Percentiles rank a stretch among this genome's conserved stretches.
Conservation (phyloP, 37 sponge, comb jelly and placozoan genomes). For the Eunapius fragilis region DNA sequence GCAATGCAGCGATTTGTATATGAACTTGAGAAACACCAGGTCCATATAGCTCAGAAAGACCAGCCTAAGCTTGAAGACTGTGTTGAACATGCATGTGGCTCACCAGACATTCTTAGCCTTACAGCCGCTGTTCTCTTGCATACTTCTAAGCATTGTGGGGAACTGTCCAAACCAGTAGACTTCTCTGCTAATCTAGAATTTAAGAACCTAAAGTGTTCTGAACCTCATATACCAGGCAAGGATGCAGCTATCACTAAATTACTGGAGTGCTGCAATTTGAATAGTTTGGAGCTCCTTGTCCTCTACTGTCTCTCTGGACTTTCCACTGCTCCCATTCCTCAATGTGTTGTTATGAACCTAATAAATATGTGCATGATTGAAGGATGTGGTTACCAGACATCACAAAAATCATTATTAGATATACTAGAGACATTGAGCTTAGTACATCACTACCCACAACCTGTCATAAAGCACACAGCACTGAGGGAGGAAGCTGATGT, state of each 20-base stretch:
- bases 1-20: conserved; percentile 52
- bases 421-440: neutral
- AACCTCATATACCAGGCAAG: conserved; percentile 2
- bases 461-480: conserved; percentile 7
- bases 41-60: conserved; percentile 21
- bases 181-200: too few species aligned
- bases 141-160: neutral
- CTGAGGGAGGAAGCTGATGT: neutral
- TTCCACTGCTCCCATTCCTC: neutral
- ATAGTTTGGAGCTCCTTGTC: conserved; percentile 7
- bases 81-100: conserved; percentile 33
- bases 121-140: neutral
- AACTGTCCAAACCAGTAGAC: neutral
- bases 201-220: neutral
- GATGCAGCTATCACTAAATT: conserved; percentile 1
- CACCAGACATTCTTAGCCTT: conserved; percentile 24
- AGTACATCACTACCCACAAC: conserved; percentile 11
- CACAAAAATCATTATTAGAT: neutral
- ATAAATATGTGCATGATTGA: neutral
- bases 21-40: conserved; percentile 1
- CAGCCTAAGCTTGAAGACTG: conserved; percentile 30
- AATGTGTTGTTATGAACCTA: neutral
- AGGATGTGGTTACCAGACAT: neutral
- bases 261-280: conserved; percentile 13
- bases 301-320: conserved; percentile 31